phyloP scores from a whole-genome alignment of 2,797 vertebrate genomes.

The Phoeniculus purpureus region DNA sequence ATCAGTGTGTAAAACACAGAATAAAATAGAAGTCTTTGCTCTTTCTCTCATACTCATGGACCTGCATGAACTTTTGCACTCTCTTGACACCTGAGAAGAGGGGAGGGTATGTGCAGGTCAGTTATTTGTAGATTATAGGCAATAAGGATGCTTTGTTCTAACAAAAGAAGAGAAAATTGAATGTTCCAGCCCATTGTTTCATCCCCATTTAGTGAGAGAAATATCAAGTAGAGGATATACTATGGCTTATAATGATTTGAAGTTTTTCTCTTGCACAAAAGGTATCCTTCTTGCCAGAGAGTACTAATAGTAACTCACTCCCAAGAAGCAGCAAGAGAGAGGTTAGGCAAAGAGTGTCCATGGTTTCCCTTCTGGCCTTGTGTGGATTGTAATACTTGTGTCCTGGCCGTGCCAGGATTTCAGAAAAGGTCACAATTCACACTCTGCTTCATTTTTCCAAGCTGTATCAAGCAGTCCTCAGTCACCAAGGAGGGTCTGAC shows the following conservation, averaged over 20 bases:
- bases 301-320: background rate
- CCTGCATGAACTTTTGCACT: background rate
- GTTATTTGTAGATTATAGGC: background rate
- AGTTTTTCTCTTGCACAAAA: background rate
- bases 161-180: background rate
- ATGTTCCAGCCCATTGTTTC: background rate
- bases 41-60: background rate
- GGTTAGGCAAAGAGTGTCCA: background rate
- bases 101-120: background rate
- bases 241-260: background rate
- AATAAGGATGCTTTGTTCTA: background rate
- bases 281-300: background rate
- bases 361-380: background rate
- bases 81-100: background rate
- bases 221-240: background rate
- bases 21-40: background rate
- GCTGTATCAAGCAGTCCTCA: background rate
- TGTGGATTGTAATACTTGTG: background rate
- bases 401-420: background rate
- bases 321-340: background rate
- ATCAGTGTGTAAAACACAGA: background rate
- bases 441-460: background rate
- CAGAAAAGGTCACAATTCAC: background rate
- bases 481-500: constrained; percentile 58
- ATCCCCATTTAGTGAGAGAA: background rate